Base-by-base conservation (phyloP, 2,797 vertebrate species). In the Ataeniobius toweri region DNA sequence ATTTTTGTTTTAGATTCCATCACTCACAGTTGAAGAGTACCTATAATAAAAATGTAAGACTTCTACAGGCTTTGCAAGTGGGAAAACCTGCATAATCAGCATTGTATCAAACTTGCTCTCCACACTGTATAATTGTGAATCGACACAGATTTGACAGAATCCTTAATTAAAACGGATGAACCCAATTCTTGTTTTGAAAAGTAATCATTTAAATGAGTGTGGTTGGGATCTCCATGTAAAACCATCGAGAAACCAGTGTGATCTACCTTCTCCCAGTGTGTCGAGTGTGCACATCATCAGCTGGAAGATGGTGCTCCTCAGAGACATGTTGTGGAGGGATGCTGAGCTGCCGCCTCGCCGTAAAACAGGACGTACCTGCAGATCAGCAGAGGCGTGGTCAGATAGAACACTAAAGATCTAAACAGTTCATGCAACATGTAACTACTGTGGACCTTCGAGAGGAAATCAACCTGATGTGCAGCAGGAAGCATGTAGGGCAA, bases 271-370 rank as follows among this genome's bases (percentile, higher is more conserved):
- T 83, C 96, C 94, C 88, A 98, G 92, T 18, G 97, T 97, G 89
- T 98, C 96, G 93, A 98, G 93, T 0, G 97, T 97, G 93, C 96
- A 96, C 87, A 98, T 96, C 96, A 98, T 97, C 89, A 98, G 96
- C 82, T 97, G 96, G 90, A 96, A 97, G 93, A 97, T 96, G 94
- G 96, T 97, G 94, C 86, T 95, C 7, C 97, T 94, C 90, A 97
- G 93, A 5, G 96, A 97, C 1, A 96, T 95, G 95, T 97, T 97
- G 94, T 98, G 97, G 53, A 98, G 96, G 24, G 97, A 98, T 70
- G 96, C 95, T 0, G 95, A 94, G 94, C 97, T 98, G 90, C 96
- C 96, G 26, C 96, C 97, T 80, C 96, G 90, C 92, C 96, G 96
- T 80, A 98, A 94, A 83, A 87, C 46, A 0, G 96, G 91, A 24